Percentiles rank a stretch among this genome's conserved stretches.
These are phyloP conservation scores for Tineola bisselliella DNA, from an alignment of 2,888 invertebrate species.

Conservation along the genomic window DNA sequence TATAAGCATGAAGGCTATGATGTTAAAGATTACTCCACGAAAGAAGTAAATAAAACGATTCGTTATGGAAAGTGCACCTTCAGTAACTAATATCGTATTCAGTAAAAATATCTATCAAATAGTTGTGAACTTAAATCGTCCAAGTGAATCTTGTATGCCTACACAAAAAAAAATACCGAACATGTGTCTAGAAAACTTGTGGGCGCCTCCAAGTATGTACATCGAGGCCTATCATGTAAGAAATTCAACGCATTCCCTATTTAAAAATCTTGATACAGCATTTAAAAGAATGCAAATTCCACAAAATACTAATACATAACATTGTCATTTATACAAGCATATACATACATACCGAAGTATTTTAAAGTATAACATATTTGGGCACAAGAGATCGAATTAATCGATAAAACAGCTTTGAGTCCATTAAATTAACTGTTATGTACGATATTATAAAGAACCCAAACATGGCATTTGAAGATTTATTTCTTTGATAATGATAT, in stretches of 20 bases:
- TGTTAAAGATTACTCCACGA: too few species aligned
- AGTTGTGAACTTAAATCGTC: too few species aligned
- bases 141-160: too few species aligned
- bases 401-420: background rate
- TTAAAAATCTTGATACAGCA: background rate
- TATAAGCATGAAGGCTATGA: too few species aligned
- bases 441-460: slow-evolving; percentile 1
- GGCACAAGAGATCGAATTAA: background rate
- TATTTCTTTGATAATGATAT: background rate
- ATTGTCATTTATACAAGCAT: background rate
- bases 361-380: slow-evolving; percentile 4
- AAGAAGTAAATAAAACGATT: too few species aligned
- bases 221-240: too few species aligned
- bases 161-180: too few species aligned
- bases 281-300: background rate
- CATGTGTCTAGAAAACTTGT: too few species aligned
- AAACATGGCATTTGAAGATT: slow-evolving; percentile 2
- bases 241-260: background rate
- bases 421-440: slow-evolving; percentile 10
- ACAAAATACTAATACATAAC: background rate
- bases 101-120: too few species aligned
- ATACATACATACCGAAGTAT: background rate
- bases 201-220: too few species aligned
- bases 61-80: too few species aligned
- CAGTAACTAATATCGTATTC: too few species aligned